Percentiles rank a stretch among this genome's conserved stretches.
phyloP scores from a whole-genome alignment of 2,797 vertebrate genomes.

The Kryptopterus vitreolus region DNA sequence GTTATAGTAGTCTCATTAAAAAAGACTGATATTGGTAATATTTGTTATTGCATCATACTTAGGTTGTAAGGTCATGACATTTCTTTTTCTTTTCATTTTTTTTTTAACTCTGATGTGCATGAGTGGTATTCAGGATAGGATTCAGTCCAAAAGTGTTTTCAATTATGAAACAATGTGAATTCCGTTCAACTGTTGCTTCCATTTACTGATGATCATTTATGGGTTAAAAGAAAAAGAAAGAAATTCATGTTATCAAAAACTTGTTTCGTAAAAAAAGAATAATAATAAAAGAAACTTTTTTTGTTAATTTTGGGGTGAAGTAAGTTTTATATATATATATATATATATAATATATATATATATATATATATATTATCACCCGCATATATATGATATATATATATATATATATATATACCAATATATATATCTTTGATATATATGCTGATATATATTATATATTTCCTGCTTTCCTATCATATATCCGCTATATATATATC shows the following conservation, averaged over 20 bases:
- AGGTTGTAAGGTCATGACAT: conserved; percentile 66
- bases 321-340: neutral
- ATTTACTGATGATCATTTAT: conserved; percentile 82
- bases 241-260: conserved; percentile 74
- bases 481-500: too few relatives aligned
- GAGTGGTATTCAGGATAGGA: conserved; percentile 68
- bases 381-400: too few relatives aligned
- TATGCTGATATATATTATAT: too few relatives aligned
- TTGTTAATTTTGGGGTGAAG: neutral
- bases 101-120: conserved; percentile 72
- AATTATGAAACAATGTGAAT: conserved; percentile 68
- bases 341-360: too few relatives aligned
- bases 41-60: conserved; percentile 68
- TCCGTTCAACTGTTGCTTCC: conserved; percentile 75
- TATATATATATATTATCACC: too few relatives aligned
- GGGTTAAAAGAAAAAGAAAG: conserved; percentile 67
- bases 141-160: conserved; percentile 63
- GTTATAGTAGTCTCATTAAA: conserved; percentile 69
- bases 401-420: too few relatives aligned
- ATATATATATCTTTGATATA: too few relatives aligned
- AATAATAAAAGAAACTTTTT: neutral
- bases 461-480: too few relatives aligned
- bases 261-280: conserved; percentile 61
- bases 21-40: conserved; percentile 59
- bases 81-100: conserved; percentile 61